Evolutionary conservation across 92 coral and sea anemone genomes (phyloP), one percentile per base, ranked within the genome.

Genomic region (Paramuricea clavata): DNA sequence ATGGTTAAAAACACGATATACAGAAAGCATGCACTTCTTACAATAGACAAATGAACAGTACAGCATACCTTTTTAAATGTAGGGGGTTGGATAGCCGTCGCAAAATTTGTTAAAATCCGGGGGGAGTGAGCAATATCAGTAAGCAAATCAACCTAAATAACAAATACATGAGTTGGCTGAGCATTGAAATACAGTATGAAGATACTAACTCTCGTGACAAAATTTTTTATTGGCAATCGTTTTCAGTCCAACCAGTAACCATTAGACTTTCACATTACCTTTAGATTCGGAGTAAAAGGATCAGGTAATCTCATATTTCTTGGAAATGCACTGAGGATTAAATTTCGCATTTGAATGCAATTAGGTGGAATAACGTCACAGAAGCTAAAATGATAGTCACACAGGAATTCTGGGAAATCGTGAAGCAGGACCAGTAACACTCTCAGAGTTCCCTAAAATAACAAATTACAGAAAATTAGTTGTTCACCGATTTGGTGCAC

Each of bases 361-460:
- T 97, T 97, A 10, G 99, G 99, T 10, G 99, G 99, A 52, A 97
- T 97, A 90, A 97, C 99, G 81, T 97, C 99, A 94, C 99, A 97
- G 90, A 97, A 97, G 82, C 99, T 96, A 83, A 97, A 97, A 93
- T 97, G 99, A 87, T 94, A 97, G 90, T 97, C 99, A 68, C 99
- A 97, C 31, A 97, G 92, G 92, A 97, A 97, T 81, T 97, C 99
- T 91, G 99, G 99, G 92, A 97, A 97, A 81, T 97, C 99, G 81
- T 97, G 99, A 10, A 97, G 91, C 64, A 97, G 94, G 16, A 97
- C 99, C 90, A 97, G 86, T 74, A 97, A 80, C 23, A 97, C 99
- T 33, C 99, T 93, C 36, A 97, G 74, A 42, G 99, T 97, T 77
- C 99, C 99, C 99, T 97, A 95, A 87, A 76, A 68, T 59, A 59